Percentiles rank a stretch among this genome's conserved stretches.
Evolutionary conservation across 2,797 vertebrate genomes (phyloP).

Genomic region (Holocentrus rufus): DNA sequence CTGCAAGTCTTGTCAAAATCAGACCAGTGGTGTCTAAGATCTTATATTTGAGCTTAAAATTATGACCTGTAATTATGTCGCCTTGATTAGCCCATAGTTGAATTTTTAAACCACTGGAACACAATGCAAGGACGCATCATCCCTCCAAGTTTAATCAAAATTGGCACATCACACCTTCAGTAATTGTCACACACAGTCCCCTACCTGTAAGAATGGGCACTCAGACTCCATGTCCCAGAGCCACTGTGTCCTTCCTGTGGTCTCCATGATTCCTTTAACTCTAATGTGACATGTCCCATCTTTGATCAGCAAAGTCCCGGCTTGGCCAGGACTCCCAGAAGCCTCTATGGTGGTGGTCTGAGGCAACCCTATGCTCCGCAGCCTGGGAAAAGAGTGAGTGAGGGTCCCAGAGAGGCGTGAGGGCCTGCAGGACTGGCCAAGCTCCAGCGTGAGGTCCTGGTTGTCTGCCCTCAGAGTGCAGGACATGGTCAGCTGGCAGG

Average conservation of each 20-base stretch:
- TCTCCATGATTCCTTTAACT: conserved; percentile 63
- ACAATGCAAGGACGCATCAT: too few species aligned
- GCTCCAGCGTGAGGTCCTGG: conserved; percentile 70
- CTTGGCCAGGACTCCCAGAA: conserved; percentile 43
- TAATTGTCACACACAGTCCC: background rate
- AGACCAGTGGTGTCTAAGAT: too few species aligned
- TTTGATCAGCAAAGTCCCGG: conserved; percentile 74
- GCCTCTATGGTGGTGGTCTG: conserved; percentile 65
- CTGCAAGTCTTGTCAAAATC: too few species aligned
- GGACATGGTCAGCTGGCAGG: conserved; percentile 67
- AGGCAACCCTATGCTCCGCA: conserved; percentile 78
- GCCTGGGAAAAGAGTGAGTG: conserved; percentile 74
- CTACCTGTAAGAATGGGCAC: conserved; percentile 82
- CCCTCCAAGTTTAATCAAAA: too few species aligned
- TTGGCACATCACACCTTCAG: background rate
- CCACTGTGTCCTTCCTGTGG: conserved; percentile 70
- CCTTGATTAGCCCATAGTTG: too few species aligned
- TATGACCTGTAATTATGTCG: too few species aligned
- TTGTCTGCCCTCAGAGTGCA: conserved; percentile 73
- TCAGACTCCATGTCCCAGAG: conserved; percentile 76
- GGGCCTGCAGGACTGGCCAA: conserved; percentile 74
- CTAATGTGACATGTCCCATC: conserved; percentile 79
- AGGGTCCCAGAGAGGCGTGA: conserved; percentile 71
- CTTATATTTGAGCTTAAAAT: too few species aligned
- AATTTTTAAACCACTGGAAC: too few species aligned